phyloP scores from a whole-genome alignment of 2,797 vertebrate genomes.

The Mallotus villosus region DNA sequence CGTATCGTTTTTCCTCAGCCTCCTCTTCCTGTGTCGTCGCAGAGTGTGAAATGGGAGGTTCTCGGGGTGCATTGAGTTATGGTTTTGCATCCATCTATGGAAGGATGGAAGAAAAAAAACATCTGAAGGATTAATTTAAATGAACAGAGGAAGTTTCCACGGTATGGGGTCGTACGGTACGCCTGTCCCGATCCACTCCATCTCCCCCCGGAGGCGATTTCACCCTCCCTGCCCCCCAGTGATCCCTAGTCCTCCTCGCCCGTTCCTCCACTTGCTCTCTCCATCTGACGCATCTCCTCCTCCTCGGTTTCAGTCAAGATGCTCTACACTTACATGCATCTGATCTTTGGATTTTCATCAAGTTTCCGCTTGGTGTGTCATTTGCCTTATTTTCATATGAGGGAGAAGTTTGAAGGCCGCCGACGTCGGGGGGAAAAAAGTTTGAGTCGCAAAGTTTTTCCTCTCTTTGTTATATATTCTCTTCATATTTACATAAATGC shows the following conservation, averaged over 20 bases:
- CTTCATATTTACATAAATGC: constrained; percentile 58
- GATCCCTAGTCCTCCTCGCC: constrained; percentile 61
- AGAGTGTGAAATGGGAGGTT: constrained; percentile 44
- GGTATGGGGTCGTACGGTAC: constrained; percentile 64
- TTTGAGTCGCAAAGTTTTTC: constrained; percentile 51
- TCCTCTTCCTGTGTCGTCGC: too few relatives aligned
- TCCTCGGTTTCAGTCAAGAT: constrained; percentile 51
- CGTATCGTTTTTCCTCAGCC: too few relatives aligned
- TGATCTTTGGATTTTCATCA: constrained; percentile 78
- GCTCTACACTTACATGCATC: constrained; percentile 72
- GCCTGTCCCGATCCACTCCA: constrained; percentile 70
- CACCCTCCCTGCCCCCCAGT: constrained; percentile 59
- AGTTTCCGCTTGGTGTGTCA: constrained; percentile 77
- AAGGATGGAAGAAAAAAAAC: constrained; percentile 50
- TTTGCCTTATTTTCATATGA: constrained; percentile 77
- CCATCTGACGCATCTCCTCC: constrained; percentile 27
- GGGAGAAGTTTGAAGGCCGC: constrained; percentile 62
- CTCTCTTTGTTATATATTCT: constrained; percentile 32
- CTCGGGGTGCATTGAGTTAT: constrained; percentile 49
- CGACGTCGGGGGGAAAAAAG: constrained; percentile 39
- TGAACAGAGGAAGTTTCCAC: constrained; percentile 67
- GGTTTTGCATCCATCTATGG: constrained; percentile 55
- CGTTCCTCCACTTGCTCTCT: constrained; percentile 44
- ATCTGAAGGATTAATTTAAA: constrained; percentile 76
- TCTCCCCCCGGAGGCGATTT: constrained; percentile 61